Evolutionary conservation across 2,113 vertebrate genomes (phyloP), one percentile per base, ranked within the genome.

Genomic region (Halichoeres trimaculatus): DNA sequence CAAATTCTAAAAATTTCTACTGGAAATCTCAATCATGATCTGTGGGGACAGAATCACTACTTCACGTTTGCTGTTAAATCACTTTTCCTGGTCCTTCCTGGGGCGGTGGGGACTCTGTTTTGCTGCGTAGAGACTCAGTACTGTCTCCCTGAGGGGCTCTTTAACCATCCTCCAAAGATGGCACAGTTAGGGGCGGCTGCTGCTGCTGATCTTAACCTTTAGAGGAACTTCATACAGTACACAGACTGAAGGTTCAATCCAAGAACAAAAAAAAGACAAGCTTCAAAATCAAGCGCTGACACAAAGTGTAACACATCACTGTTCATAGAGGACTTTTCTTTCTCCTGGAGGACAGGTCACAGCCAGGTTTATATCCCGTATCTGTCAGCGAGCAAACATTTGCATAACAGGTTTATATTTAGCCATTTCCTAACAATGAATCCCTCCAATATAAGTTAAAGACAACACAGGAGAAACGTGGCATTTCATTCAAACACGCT

Each of bases 381-480:
- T 41, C 61, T 17, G 72, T 58, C 71, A 59, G 77, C 26, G 1
- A 60, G 59, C 20, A 51, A 35, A 20, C 4, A 19, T 71, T 52
- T 71, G 36, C 35, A 63, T 5, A 59, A 54, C 1, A 12, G 58
- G 47, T 36, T 55, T 63, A n/a, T 11, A 58, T 69, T 48, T 43
- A 76, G 43, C 56, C 24, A 26, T 20, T 41, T 56, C 45, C 40
- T 35, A n/a, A 76, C 78, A 84, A 73, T 60, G 36, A 75, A 79
- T 58, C 56, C 60, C 78, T 70, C 52, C 6, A 30, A 16, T 7
- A 80, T 74, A 77, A 88, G 83, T 79, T 84, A 74, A 74, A 75
- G 13, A 89, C 45, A 10, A 76, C 67, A 72, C 68, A 34, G 40
- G 34, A 78, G 74, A 78, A 76, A 85, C 57, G 43, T 60, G 71